phyloP scores from a whole-genome alignment of 2,113 vertebrate genomes.

The Drymodes brunneopygia region DNA sequence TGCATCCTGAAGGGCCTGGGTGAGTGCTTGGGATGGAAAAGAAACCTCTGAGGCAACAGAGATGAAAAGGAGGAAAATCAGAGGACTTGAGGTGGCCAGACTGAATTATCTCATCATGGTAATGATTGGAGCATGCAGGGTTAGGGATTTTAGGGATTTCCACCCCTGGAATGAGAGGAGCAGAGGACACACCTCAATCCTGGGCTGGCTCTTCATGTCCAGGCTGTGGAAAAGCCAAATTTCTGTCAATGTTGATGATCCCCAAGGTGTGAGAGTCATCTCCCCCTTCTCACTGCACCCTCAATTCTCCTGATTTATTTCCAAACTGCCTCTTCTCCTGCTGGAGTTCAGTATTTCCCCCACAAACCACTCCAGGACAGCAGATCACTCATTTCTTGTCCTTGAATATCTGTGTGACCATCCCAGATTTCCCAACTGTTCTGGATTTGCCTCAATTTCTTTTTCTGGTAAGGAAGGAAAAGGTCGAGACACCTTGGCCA shows the following conservation, averaged over 20 bases:
- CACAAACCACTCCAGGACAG: neutral
- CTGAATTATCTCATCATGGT: neutral
- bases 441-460: too few species aligned
- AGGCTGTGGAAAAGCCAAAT: neutral
- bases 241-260: neutral
- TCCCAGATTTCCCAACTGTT: neutral
- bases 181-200: neutral
- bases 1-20: neutral
- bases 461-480: too few species aligned
- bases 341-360: neutral
- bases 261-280: neutral
- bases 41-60: neutral
- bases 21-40: neutral
- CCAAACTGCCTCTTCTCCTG: neutral
- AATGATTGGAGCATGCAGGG: fast-evolving
- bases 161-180: neutral
- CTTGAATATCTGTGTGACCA: neutral
- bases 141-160: neutral
- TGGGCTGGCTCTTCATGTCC: neutral
- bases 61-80: neutral
- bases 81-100: neutral
- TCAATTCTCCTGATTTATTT: neutral
- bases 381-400: neutral
- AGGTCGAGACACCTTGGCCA: neutral
- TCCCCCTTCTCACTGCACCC: neutral